Evolutionary conservation across 2,888 invertebrate genomes (phyloP).

Genomic region (Trachelus stipa): DNA sequence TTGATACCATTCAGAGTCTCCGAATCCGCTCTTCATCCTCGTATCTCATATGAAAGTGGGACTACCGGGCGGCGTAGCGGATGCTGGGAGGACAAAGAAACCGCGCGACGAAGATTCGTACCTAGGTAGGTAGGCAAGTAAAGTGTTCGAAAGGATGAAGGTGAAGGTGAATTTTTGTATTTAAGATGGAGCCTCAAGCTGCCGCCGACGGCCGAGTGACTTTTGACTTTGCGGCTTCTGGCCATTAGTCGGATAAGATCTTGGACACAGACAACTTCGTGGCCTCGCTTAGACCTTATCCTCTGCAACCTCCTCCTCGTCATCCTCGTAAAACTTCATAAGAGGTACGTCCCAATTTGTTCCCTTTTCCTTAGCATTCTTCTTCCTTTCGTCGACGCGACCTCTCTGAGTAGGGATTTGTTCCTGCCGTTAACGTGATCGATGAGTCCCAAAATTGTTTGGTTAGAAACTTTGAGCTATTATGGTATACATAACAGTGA

Average conservation of each 20-base stretch:
- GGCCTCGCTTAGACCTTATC: conserved; percentile 31
- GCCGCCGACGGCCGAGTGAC: conserved; percentile 37
- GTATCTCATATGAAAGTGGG: conserved; percentile 3
- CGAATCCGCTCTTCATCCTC: conserved; percentile 9
- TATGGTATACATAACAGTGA: too few species aligned
- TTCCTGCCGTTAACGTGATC: conserved; percentile 51
- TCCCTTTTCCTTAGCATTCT: conserved; percentile 29
- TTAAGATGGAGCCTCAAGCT: too few species aligned
- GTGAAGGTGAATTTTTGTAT: too few species aligned
- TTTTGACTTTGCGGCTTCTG: conserved; percentile 58
- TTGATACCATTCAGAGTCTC: conserved; percentile 14
- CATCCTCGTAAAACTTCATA: conserved; percentile 31
- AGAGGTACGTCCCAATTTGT: conserved; percentile 18
- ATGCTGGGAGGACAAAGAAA: conserved; percentile 14
- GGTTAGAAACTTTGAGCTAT: too few species aligned
- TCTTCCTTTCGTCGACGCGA: conserved; percentile 11
- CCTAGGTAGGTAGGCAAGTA: too few species aligned
- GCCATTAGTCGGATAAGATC: conserved; percentile 61
- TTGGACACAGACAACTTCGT: conserved; percentile 33
- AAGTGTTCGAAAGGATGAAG: too few species aligned
- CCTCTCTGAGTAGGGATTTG: conserved; percentile 28
- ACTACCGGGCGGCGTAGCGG: conserved; percentile 24
- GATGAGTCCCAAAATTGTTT: conserved; percentile 36
- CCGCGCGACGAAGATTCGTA: neutral
- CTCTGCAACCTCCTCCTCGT: conserved; percentile 42